Conservation (phyloP, 2,888 invertebrate genomes). For the Hydroisotoma schaefferi region DNA sequence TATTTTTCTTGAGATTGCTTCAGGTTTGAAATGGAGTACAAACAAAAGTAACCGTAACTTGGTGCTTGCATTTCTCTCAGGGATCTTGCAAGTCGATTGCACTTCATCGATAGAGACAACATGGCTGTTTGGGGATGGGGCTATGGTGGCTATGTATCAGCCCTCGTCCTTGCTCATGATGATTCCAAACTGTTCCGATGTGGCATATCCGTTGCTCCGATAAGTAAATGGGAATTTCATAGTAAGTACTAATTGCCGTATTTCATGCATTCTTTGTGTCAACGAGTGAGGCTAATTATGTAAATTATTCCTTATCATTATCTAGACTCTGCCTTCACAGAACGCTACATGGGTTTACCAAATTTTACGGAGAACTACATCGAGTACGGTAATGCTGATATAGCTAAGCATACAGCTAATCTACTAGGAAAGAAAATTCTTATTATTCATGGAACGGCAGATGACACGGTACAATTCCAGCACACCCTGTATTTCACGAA, state of each 20-base stretch:
- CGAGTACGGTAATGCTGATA: conserved; percentile 72
- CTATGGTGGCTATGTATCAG: conserved; percentile 81
- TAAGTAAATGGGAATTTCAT: conserved; percentile 58
- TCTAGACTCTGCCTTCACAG: conserved; percentile 82
- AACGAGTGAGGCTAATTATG: not conserved
- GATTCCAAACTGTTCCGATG: conserved; percentile 71
- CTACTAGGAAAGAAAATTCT: conserved; percentile 63
- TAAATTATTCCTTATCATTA: not conserved
- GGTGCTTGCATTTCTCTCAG: too few species aligned
- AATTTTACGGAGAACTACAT: conserved; percentile 64
- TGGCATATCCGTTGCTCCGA: conserved; percentile 79
- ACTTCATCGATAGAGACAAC: conserved; percentile 74
- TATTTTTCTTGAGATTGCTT: too few species aligned
- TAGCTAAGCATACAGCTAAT: conserved; percentile 73
- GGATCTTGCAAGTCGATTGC: conserved; percentile 73
- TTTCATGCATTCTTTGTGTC: too few species aligned
- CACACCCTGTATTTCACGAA: conserved; percentile 80
- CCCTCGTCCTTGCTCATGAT: conserved; percentile 75
- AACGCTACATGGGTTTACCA: conserved; percentile 76
- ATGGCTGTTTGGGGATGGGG: conserved; percentile 84
- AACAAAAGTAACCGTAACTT: too few species aligned
- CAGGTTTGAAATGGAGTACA: too few species aligned
- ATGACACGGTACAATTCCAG: conserved; percentile 78
- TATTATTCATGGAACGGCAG: conserved; percentile 76
- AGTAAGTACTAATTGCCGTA: conserved; percentile 24